These are phyloP conservation scores for Naja naja DNA, from an alignment of 2,113 vertebrate genomes.

Conservation along the genomic window DNA sequence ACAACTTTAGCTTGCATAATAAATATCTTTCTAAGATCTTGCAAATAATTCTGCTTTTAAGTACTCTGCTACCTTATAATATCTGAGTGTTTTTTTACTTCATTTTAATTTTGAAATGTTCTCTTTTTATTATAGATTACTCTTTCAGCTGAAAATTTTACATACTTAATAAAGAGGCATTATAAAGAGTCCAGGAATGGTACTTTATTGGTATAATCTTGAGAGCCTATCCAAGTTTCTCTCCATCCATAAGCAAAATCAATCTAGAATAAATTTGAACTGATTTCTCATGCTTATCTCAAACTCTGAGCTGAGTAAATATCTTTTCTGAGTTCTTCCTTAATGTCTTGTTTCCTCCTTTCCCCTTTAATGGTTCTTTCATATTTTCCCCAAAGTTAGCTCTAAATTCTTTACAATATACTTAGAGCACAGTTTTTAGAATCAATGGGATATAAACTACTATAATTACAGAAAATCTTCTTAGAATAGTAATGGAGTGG, in stretches of 20 bases:
- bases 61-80: background rate
- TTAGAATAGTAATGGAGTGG: background rate
- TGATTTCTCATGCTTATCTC: background rate
- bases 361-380: background rate
- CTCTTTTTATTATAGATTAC: background rate
- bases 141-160: background rate
- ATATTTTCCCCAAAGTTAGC: background rate
- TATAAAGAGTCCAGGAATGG: background rate
- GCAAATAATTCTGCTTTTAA: background rate
- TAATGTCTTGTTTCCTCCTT: background rate
- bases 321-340: background rate
- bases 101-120: background rate
- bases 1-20: background rate
- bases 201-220: background rate
- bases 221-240: background rate
- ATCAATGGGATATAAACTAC: background rate
- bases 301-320: background rate
- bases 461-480: background rate
- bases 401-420: background rate
- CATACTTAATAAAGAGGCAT: background rate
- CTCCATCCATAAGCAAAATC: background rate
- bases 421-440: background rate
- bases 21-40: background rate
- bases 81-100: background rate
- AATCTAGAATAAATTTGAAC: background rate